A percentile compares a stretch with the other conserved stretches of the same genome.
Evolutionary conservation across 2,113 vertebrate species (phyloP).

Genomic region (Ailurus styani): DNA sequence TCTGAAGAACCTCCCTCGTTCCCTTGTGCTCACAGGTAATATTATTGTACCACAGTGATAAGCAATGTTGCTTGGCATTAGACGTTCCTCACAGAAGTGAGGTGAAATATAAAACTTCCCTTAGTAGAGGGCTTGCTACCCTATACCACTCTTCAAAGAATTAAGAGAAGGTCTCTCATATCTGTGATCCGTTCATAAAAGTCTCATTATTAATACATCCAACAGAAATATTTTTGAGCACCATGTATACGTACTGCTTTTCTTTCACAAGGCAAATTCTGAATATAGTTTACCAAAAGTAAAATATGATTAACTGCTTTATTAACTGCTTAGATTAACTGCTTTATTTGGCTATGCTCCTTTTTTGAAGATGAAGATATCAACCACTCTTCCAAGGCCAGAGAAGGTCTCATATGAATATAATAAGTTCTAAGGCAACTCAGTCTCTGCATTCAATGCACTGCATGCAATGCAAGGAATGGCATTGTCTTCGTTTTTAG

Average conservation of each 20-base stretch:
- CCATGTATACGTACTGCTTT: background rate
- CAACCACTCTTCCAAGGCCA: background rate
- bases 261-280: background rate
- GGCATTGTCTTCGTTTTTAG: background rate
- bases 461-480: background rate
- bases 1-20: background rate
- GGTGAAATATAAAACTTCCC: background rate
- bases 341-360: background rate
- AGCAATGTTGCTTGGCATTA: background rate
- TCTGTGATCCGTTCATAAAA: background rate
- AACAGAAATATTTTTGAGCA: background rate
- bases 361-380: background rate
- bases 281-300: background rate
- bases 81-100: background rate
- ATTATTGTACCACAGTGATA: rapidly evolving
- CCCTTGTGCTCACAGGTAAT: background rate
- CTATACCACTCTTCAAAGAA: background rate
- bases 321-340: background rate
- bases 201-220: background rate
- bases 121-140: background rate
- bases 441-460: background rate
- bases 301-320: background rate
- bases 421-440: background rate
- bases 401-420: background rate
- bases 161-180: background rate